A percentile compares a stretch with the other conserved stretches of the same genome.
Evolutionary conservation across 2,113 vertebrate genomes (phyloP).

Genomic region (Antechinus flavipes): DNA sequence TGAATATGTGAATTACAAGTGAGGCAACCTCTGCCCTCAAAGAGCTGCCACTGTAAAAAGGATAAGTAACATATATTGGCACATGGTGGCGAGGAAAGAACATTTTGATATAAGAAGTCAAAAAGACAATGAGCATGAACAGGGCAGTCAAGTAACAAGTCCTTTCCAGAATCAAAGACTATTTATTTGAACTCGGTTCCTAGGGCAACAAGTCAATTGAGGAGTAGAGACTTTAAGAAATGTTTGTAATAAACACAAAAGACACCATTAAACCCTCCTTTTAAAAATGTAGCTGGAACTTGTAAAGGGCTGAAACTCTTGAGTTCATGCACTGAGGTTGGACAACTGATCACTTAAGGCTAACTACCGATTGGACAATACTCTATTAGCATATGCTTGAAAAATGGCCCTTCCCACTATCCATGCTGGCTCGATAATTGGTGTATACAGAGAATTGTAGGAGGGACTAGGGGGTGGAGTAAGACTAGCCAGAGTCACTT

Average conservation of each 20-base stretch:
- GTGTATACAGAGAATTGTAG: too few species aligned
- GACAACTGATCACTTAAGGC: too few species aligned
- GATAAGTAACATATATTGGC: not conserved
- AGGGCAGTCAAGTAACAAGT: not conserved
- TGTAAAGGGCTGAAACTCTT: too few species aligned
- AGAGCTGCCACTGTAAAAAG: not conserved
- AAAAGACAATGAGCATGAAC: not conserved
- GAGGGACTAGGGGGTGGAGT: too few species aligned
- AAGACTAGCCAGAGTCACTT: too few species aligned
- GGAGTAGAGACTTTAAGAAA: not conserved
- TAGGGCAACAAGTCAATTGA: not conserved
- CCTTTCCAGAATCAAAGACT: not conserved
- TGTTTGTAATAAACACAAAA: not conserved
- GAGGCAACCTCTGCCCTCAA: not conserved
- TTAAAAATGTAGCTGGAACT: not conserved
- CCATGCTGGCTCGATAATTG: too few species aligned
- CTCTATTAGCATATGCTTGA: too few species aligned
- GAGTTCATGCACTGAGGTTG: too few species aligned
- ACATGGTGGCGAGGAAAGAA: not conserved
- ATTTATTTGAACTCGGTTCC: not conserved
- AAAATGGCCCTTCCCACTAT: too few species aligned
- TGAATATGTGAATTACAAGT: not conserved
- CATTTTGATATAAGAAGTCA: not conserved
- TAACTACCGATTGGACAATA: too few species aligned
- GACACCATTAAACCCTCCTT: not conserved